Evolutionary conservation across 2,113 vertebrate genomes (phyloP).

Genomic region (Pontoporia blainvillei): DNA sequence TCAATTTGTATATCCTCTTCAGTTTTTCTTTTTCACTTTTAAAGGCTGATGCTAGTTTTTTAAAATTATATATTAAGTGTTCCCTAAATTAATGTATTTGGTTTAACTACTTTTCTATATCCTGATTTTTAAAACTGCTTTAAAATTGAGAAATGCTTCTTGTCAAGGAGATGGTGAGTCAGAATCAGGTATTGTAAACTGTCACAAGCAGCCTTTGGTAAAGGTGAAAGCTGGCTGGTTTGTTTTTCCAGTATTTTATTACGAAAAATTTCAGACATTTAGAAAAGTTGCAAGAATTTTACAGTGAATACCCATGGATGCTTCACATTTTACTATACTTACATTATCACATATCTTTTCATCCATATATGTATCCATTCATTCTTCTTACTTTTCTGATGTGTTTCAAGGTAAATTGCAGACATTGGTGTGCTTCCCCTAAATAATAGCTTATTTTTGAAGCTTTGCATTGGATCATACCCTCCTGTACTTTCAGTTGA

Average conservation of each 20-base stretch:
- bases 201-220: background rate
- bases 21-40: background rate
- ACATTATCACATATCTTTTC: background rate
- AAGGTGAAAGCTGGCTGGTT: background rate
- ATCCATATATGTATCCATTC: background rate
- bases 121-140: background rate
- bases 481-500: background rate
- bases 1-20: background rate
- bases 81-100: background rate
- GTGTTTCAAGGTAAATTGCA: background rate
- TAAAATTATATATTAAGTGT: background rate
- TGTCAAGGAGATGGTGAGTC: background rate
- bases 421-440: background rate
- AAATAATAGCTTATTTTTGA: constrained; percentile 2
- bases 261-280: background rate
- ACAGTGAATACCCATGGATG: background rate
- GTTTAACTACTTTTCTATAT: background rate
- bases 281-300: background rate
- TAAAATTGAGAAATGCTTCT: background rate
- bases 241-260: background rate
- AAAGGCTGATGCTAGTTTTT: background rate
- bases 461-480: background rate
- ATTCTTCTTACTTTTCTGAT: background rate
- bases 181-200: background rate
- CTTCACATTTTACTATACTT: background rate